phyloP scores from a whole-genome alignment of 2,797 vertebrate genomes.

The Xiphophorus birchmanni region DNA sequence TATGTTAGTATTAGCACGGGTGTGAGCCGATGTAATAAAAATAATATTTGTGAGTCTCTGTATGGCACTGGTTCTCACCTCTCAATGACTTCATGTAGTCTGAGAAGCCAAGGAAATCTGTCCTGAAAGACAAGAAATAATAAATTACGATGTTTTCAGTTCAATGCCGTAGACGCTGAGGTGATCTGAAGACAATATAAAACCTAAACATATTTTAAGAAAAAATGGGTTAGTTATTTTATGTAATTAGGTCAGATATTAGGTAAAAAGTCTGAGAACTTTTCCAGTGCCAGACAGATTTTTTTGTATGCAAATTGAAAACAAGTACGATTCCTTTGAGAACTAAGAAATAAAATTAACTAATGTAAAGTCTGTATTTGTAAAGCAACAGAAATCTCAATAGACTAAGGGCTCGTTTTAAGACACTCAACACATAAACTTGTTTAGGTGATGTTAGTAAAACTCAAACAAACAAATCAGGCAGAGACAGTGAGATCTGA shows the following conservation, averaged over 20 bases:
- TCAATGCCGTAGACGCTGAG: not conserved
- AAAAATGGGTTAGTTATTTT: not conserved
- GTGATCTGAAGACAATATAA: not conserved
- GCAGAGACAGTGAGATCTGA: not conserved
- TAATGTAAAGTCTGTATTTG: too few species aligned
- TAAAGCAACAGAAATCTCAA: not conserved
- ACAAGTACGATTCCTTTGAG: not conserved
- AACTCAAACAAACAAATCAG: slow-evolving; percentile 14
- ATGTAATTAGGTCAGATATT: not conserved
- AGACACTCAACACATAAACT: not conserved
- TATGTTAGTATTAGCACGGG: not conserved
- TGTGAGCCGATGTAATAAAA: not conserved
- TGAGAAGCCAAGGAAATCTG: slow-evolving; percentile 89
- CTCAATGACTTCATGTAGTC: slow-evolving; percentile 83
- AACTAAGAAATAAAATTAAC: not conserved
- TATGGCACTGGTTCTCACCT: slow-evolving; percentile 74
- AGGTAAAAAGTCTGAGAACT: not conserved
- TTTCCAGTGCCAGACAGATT: not conserved
- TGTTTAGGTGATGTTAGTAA: not conserved
- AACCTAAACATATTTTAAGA: not conserved
- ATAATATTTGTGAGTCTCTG: not conserved
- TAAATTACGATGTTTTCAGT: not conserved
- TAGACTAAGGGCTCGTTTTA: not conserved
- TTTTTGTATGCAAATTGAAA: not conserved
- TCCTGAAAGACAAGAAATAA: slow-evolving; percentile 77